Evolutionary conservation across 2,888 invertebrate species (phyloP).

Genomic region (Drosophila greeni): DNA sequence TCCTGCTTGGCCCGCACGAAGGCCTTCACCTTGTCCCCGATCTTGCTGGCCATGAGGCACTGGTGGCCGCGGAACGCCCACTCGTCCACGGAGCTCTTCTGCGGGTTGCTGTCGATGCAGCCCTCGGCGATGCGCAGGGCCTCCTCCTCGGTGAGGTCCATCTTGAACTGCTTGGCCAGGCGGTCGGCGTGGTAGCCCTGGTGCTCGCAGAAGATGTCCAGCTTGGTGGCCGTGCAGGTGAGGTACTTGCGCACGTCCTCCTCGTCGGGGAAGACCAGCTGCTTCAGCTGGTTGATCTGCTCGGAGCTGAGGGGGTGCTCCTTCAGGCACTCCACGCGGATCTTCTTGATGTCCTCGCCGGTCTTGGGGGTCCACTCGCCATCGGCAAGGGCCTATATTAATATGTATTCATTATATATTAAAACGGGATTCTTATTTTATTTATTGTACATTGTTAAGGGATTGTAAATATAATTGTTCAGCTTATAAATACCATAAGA

Average conservation of each 20-base stretch:
- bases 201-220: conserved; percentile 71
- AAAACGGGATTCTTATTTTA: background rate
- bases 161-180: conserved; percentile 75
- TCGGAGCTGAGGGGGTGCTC: conserved; percentile 62
- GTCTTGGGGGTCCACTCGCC: conserved; percentile 72
- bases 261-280: conserved; percentile 70
- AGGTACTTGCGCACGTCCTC: conserved; percentile 72
- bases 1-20: conserved; percentile 66
- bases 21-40: conserved; percentile 72
- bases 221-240: conserved; percentile 67
- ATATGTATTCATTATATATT: background rate
- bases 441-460: background rate
- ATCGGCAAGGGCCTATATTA: conserved; percentile 57
- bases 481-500: too few relatives aligned
- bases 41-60: conserved; percentile 74
- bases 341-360: conserved; percentile 65
- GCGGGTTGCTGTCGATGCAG: conserved; percentile 73
- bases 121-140: conserved; percentile 69
- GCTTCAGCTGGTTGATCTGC: conserved; percentile 61
- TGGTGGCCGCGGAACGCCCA: conserved; percentile 77
- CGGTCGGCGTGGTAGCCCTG: conserved; percentile 75
- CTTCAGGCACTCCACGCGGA: conserved; percentile 69
- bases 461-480: background rate
- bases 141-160: conserved; percentile 73
- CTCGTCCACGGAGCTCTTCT: conserved; percentile 70